Evolutionary conservation across 1,140 invertebrate species (phyloP).

Genomic region (Megalonaias nervosa): DNA sequence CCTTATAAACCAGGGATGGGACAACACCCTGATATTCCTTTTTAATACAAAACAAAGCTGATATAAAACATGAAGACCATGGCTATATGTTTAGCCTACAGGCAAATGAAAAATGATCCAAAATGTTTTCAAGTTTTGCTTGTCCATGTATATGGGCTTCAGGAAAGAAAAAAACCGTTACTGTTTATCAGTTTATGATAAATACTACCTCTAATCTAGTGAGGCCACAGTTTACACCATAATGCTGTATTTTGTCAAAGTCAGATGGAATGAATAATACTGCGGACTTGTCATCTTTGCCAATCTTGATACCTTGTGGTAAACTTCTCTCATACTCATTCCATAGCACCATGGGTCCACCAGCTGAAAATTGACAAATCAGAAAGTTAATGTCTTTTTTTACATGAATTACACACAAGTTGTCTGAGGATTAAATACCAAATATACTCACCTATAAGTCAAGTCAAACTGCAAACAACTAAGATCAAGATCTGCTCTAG

Average conservation of each 20-base stretch:
- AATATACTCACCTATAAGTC: too few species aligned
- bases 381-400: background rate
- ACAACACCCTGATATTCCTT: background rate
- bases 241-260: constrained; percentile 77
- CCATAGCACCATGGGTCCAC: constrained; percentile 85
- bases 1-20: too few species aligned
- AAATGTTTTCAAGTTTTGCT: background rate
- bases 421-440: background rate
- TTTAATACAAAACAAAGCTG: background rate
- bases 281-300: constrained; percentile 83
- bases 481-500: too few species aligned
- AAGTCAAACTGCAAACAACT: too few species aligned
- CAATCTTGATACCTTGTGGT: constrained; percentile 86
- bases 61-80: background rate
- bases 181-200: background rate
- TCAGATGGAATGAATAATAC: constrained; percentile 82
- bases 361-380: constrained; percentile 74
- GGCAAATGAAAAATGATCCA: background rate
- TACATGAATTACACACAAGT: background rate
- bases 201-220: constrained; percentile 80
- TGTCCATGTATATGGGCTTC: background rate
- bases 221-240: constrained; percentile 78
- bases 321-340: constrained; percentile 88
- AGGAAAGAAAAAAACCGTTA: background rate
- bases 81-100: background rate